These are phyloP conservation scores for Ridgeia piscesae DNA, from an alignment of 1,140 invertebrate genomes.

Conservation along the genomic window DNA sequence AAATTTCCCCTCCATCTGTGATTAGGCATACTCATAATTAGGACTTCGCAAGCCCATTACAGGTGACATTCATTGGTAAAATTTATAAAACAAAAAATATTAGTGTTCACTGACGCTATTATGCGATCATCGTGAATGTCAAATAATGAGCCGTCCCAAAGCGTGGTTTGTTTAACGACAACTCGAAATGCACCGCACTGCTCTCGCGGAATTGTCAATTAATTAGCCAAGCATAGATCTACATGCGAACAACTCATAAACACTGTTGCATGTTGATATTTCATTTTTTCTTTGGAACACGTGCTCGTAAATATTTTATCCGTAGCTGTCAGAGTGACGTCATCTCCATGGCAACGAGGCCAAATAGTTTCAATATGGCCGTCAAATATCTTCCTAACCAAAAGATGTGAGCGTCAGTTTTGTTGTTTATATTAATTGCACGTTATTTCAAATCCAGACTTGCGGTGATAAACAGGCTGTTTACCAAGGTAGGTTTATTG, in stretches of 20 bases:
- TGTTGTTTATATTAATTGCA: constrained; percentile 1
- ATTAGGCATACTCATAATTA: too few relatives aligned
- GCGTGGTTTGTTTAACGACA: neutral
- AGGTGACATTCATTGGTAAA: too few relatives aligned
- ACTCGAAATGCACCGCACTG: neutral
- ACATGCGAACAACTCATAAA: neutral
- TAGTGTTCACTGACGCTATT: too few relatives aligned
- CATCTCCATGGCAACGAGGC: constrained; percentile 1
- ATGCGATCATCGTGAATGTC: too few relatives aligned
- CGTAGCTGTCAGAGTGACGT: neutral
- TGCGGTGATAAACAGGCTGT: neutral
- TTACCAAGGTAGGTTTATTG: neutral
- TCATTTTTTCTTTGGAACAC: neutral
- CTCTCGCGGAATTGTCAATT: neutral
- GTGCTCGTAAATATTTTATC: neutral
- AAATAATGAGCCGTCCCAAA: too few relatives aligned
- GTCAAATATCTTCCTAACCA: neutral
- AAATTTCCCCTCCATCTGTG: too few relatives aligned
- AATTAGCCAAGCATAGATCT: neutral
- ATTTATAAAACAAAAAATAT: too few relatives aligned
- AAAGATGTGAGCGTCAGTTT: neutral
- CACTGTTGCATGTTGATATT: neutral
- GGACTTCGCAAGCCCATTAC: too few relatives aligned
- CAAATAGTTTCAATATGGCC: constrained; percentile 21
- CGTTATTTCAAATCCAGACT: neutral